Evolutionary conservation across 1,140 invertebrate species (phyloP).

Genomic region (Drosophila repletoides): DNA sequence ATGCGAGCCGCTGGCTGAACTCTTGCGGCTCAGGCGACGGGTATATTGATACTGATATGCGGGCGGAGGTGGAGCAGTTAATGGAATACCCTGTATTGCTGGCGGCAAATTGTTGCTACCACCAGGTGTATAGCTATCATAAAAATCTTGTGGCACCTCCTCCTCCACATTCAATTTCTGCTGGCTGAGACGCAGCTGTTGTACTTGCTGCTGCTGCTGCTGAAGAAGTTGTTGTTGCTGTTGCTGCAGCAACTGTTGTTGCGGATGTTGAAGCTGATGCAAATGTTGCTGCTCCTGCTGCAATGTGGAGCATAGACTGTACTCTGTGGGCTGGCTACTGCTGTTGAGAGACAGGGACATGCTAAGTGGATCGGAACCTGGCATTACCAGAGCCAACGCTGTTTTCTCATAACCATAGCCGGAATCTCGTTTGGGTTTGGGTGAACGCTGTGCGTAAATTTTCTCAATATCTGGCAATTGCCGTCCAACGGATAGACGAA

Average conservation of each 20-base stretch:
- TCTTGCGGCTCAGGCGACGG: conserved; percentile 73
- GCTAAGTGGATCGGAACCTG: conserved; percentile 66
- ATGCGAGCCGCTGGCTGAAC: conserved; percentile 53
- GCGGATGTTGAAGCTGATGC: conserved; percentile 2
- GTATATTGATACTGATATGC: conserved; percentile 77
- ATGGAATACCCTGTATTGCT: background rate
- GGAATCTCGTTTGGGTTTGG: conserved; percentile 50
- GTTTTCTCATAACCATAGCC: conserved; percentile 39
- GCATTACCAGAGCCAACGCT: conserved; percentile 44
- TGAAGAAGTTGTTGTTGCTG: conserved; percentile 1
- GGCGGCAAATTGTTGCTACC: conserved; percentile 57
- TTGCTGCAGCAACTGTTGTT: background rate
- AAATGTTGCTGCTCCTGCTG: conserved; percentile 14
- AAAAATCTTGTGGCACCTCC: conserved; percentile 74
- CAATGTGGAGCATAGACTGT: conserved; percentile 62
- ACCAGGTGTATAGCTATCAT: conserved; percentile 72
- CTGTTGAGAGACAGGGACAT: conserved; percentile 51
- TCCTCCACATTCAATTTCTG: conserved; percentile 44
- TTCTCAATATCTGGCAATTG: conserved; percentile 76
- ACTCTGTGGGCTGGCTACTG: conserved; percentile 59
- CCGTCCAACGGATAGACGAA: conserved; percentile 40
- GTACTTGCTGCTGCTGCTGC: background rate
- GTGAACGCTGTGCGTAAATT: conserved; percentile 69
- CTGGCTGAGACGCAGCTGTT: conserved; percentile 19
- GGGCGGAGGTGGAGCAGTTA: conserved; percentile 41